phyloP scores from a whole-genome alignment of 2,113 vertebrate species.

The Chloropsis hardwickii region DNA sequence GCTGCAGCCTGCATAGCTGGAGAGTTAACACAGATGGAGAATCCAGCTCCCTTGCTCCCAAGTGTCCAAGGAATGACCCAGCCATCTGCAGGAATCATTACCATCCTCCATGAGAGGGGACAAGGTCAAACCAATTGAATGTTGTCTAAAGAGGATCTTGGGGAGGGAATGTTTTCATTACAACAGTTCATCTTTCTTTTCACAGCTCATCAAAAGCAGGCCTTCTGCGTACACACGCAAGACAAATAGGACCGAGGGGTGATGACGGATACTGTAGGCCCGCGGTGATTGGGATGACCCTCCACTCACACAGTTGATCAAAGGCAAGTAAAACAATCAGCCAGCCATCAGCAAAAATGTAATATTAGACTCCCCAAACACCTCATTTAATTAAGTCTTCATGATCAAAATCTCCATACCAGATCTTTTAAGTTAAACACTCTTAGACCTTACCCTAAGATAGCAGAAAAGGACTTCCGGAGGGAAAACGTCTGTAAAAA shows the following conservation, averaged over 20 bases:
- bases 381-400: slow-evolving; percentile 62
- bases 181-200: slow-evolving; percentile 71
- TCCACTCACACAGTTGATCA: slow-evolving; percentile 64
- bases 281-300: slow-evolving; percentile 48
- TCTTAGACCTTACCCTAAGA: slow-evolving; percentile 22
- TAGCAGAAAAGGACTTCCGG: slow-evolving; percentile 33
- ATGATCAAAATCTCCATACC: slow-evolving; percentile 44
- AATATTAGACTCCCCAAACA: slow-evolving; percentile 60
- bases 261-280: slow-evolving; percentile 45
- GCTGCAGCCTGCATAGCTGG: background rate
- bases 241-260: slow-evolving; percentile 51
- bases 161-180: slow-evolving; percentile 66
- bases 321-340: slow-evolving; percentile 66
- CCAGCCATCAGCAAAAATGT: slow-evolving; percentile 36
- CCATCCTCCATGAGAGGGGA: slow-evolving; percentile 7
- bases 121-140: slow-evolving; percentile 63
- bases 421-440: slow-evolving; percentile 51
- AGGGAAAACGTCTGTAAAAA: background rate
- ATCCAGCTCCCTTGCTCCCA: background rate
- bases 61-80: slow-evolving; percentile 61
- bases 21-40: background rate
- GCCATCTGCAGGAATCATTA: slow-evolving; percentile 67
- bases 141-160: slow-evolving; percentile 62
- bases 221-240: slow-evolving; percentile 48
- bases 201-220: slow-evolving; percentile 68